phyloP scores from a whole-genome alignment of 2,113 vertebrate species.

The Brachypodius melanocephalos region DNA sequence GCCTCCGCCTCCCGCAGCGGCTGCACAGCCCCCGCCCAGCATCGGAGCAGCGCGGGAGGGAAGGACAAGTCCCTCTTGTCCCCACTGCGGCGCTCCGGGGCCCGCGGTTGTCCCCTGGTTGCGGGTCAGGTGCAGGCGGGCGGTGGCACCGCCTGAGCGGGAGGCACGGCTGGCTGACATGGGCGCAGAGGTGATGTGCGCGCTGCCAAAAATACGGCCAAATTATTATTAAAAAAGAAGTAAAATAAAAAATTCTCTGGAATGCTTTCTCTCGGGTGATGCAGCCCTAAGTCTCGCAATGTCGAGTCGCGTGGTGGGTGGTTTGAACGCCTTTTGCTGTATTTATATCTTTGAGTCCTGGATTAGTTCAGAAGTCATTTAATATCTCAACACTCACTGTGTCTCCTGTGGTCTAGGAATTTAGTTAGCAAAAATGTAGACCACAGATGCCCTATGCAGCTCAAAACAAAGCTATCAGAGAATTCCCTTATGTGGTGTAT shows the following conservation, averaged over 20 bases:
- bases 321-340: background rate
- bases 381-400: background rate
- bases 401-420: background rate
- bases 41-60: background rate
- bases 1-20: background rate
- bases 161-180: background rate
- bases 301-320: background rate
- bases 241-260: background rate
- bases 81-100: background rate
- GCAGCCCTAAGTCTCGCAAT: background rate
- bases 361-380: background rate
- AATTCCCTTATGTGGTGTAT: rapidly evolving
- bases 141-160: background rate
- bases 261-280: background rate
- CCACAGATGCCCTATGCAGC: background rate
- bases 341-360: background rate
- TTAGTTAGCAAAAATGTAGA: background rate
- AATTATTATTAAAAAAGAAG: background rate
- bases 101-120: background rate
- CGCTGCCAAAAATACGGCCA: constrained; percentile 1
- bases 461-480: background rate
- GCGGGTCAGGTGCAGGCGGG: background rate
- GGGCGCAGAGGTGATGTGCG: background rate
- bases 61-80: background rate
- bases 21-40: background rate